These are phyloP conservation scores for Nephila pilipes DNA, from an alignment of 1,140 invertebrate genomes.

Conservation along the genomic window DNA sequence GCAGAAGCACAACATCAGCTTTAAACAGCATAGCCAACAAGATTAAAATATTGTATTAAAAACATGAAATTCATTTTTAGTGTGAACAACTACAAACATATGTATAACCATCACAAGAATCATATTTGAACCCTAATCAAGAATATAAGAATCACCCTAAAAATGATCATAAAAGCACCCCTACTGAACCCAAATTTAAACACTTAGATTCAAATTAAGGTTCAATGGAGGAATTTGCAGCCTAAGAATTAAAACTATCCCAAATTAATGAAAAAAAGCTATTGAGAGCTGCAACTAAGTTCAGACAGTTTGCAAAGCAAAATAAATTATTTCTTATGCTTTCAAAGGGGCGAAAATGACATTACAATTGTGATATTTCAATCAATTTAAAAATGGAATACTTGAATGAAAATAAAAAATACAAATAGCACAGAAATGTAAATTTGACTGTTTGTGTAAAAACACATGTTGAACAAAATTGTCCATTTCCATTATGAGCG, in stretches of 20 bases:
- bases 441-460: background rate
- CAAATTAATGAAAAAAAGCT: background rate
- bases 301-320: background rate
- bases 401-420: background rate
- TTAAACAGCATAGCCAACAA: background rate
- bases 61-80: background rate
- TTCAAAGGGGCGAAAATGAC: background rate
- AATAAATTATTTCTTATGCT: background rate
- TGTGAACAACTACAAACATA: too few species aligned
- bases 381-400: background rate
- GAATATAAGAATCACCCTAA: too few species aligned
- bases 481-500: slow-evolving; percentile 82
- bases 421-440: background rate
- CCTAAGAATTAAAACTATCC: background rate
- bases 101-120: too few species aligned
- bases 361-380: background rate
- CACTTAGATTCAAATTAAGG: background rate
- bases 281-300: background rate
- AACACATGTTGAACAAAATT: background rate
- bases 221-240: background rate
- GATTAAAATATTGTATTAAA: background rate
- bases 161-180: background rate
- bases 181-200: background rate
- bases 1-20: background rate
- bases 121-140: too few species aligned